Base-by-base conservation (phyloP, 2,888 invertebrate genomes). In the Alloscopus bannaensis region DNA sequence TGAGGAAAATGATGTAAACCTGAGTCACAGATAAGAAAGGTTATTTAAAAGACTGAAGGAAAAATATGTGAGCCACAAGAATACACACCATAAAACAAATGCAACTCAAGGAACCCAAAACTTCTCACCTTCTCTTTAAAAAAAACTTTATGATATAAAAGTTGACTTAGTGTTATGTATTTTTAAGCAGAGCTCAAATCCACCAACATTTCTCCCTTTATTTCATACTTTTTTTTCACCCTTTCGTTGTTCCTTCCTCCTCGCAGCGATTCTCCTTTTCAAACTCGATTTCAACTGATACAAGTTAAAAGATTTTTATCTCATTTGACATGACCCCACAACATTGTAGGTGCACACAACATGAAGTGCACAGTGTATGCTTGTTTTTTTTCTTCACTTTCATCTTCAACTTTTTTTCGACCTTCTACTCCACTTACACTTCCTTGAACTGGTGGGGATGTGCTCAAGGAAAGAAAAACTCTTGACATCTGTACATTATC, bases 301-400 rank as follows among this genome's bases (percentile, higher is more conserved):
- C 75, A 73, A 75, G 70, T 75, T 73, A 55, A 40, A 69, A 79
- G 60, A 69, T 60, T 75, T 64, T 65, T 77, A 71, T 71, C 47
- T 65, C 57, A 47, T 65, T 50, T 68, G 66, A 79, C 79, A 79
- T 72, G 79, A 79, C 72, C n/a, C 78, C 78, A 78, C 59, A 78
- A 72, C 78, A 71, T 40, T 50, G 31, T n/a, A n/a, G n/a, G n/a
- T 50, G 47, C 24, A 24, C 24, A 55, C 6, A 55, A 55, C 4
- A 55, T 24, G 24, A 8, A 55, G 6, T 55, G 18, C 6, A 55
- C 22, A 50, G 18, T 4, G n/a, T 45, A 40, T 24, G 24, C 50
- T n/a, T 28, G 31, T 47, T 66, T 66, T 66, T 70, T 20, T 59
- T 70, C 45, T 40, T 45, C 69, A 45, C 36, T 57, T 3, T 57